Evolutionary conservation across 2,113 vertebrate species (phyloP), one percentile per base, ranked within the genome.

Genomic region (Siniperca knerii): DNA sequence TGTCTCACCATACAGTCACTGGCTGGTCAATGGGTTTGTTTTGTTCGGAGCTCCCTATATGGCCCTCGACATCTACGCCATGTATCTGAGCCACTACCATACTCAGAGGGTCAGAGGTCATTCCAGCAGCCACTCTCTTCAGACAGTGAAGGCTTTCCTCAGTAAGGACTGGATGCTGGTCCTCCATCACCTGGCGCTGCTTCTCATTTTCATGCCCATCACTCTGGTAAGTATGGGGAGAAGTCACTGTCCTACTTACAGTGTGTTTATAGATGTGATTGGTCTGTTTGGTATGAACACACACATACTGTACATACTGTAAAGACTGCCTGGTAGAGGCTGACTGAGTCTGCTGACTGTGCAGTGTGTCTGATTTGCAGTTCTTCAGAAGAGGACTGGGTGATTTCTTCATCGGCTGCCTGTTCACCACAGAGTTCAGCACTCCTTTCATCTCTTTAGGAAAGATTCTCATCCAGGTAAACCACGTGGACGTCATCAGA

Each of bases 341-440:
- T 42, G 42, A 42, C 25, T 50, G 13, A 11, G 11, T 42, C 11
- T 44, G 21, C 60, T 60, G 60, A 37, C 33, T 29, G 25, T 2
- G 8, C 33, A 48, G 20, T 77, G 18, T 77, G 37, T 69, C 3
- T 89, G 18, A 37, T 67, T 84, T 71, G 15, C 93, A 98, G 97
- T 96, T 95, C 72, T 93, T 97, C 57, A 96, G 97, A 77, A 95
- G 96, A 83, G 96, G 96, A 13, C 94, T 97, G 16, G 98, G 98
- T 0, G 97, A 98, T 82, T 98, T 98, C 94, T 98, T 97, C 0
- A 93, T 98, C 0, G 97, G 97, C 86, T 98, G 97, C 86, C 90
- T 98, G 79, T 97, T 97, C 93, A 95, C 20, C 6, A 96, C 97
- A 64, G 98, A 98, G 94, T 92, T 97, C 92, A 98, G 97, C 93